Evolutionary conservation across 1,140 invertebrate genomes (phyloP), one percentile per base, ranked within the genome.

Genomic region (Platyscapa corneri): DNA sequence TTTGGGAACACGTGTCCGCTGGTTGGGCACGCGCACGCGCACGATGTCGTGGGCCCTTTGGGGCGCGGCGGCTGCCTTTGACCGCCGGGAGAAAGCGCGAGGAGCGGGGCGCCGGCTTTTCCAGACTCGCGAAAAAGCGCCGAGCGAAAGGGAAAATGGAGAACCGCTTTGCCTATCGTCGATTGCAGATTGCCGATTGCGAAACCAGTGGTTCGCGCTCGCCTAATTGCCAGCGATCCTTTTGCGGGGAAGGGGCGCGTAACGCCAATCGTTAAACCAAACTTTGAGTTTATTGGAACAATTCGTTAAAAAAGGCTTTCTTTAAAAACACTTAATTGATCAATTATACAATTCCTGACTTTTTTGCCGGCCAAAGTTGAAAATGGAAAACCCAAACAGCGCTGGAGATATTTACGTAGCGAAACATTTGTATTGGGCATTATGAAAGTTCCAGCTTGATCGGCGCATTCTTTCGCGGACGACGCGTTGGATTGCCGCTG

Each of bases 311-410:
- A 74, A 74, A 42, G 34, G 23, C 37, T 74, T 37, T 42, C 37
- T 74, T 42, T 74, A 74, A 74, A 74, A 74, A 74, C 34, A 39
- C 37, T 37, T 74, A 37, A 39, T 42, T 42, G 37, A 74, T 18
- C 30, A 34, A 32, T 67, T 67, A 18, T 20, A 34, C n/a, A 32
- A 16, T 34, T 16, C 7, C 10, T 67, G 16, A 1, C 16, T 67
- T 67, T 32, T 32, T 67, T 18, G 6, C 23, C 64, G 0, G 10
- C 12, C n/a, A 32, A 30, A 67, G 32, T 67, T 67, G 7, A 1
- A 67, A 67, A 67, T 34, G 64, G 14, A 67, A 67, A 67, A 12
- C 5, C 23, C 8, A 5, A 34, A 18, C 64, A 64, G 0, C 3
- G 7, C 32, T 67, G 10, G 32, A 67, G 64, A 32, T 67, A 67